A percentile compares a stretch with the other conserved stretches of the same genome.
Conservation (phyloP, 2,888 invertebrate species). For the Drosophila silvestris region DNA sequence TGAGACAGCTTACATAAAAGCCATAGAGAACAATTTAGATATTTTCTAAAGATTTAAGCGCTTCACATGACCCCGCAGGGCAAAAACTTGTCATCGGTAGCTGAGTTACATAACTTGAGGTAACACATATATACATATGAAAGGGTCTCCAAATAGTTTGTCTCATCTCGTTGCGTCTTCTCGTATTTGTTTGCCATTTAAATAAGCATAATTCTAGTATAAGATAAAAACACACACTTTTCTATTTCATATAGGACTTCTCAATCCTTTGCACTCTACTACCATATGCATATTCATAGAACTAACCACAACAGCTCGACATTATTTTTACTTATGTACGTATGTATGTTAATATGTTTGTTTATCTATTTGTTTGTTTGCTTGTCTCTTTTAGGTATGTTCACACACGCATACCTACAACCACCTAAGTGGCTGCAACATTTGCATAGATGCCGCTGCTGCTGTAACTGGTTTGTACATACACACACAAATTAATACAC, state of each 20-base stretch:
- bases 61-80: constrained; percentile 52
- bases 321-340: constrained; percentile 59
- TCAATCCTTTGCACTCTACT: constrained; percentile 24
- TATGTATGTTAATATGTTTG: constrained; percentile 40
- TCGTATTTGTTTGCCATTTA: constrained; percentile 72
- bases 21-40: constrained; percentile 78
- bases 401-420: constrained; percentile 24
- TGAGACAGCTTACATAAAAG: constrained; percentile 75
- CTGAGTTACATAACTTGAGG: constrained; percentile 48
- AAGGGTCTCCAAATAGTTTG: background rate
- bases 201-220: constrained; percentile 69
- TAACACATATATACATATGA: constrained; percentile 24
- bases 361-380: constrained; percentile 53
- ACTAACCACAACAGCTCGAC: constrained; percentile 62
- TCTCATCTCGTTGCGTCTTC: background rate
- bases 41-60: constrained; percentile 77
- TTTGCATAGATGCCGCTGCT: constrained; percentile 37
- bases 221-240: constrained; percentile 35
- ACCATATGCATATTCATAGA: constrained; percentile 68
- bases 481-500: constrained; percentile 7
- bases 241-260: constrained; percentile 23
- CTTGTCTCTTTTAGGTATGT: constrained; percentile 67
- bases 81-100: constrained; percentile 69
- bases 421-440: constrained; percentile 45
- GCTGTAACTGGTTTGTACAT: constrained; percentile 47